phyloP scores from a whole-genome alignment of 2,113 vertebrate species.

The Callipepla californica region DNA sequence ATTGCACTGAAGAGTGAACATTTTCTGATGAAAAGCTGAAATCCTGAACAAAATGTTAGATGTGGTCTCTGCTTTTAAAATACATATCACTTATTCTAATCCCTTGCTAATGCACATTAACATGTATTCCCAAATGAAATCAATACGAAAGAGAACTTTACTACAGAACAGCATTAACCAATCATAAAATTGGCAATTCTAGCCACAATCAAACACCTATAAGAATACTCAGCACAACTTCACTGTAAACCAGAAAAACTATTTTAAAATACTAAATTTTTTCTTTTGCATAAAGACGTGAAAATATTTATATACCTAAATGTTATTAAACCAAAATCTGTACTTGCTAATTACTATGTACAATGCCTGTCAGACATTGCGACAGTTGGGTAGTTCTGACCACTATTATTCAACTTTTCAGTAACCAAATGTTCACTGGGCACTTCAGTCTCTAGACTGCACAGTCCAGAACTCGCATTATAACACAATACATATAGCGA shows the following conservation, averaged over 20 bases:
- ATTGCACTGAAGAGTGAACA: background rate
- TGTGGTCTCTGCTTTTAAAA: background rate
- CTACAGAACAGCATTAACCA: background rate
- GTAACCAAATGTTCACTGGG: background rate
- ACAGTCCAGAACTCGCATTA: background rate
- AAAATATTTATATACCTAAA: background rate
- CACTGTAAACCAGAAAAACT: accelerated
- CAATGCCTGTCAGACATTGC: background rate
- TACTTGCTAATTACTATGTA: background rate
- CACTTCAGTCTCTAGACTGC: background rate
- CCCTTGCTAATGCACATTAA: background rate
- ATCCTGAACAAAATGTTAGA: background rate
- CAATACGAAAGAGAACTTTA: background rate
- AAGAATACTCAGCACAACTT: background rate
- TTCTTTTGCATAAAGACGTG: background rate
- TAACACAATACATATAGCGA: background rate
- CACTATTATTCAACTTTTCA: background rate
- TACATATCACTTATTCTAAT: background rate
- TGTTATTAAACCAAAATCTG: background rate
- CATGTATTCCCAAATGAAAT: background rate
- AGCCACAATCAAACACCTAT: background rate
- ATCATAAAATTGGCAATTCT: background rate
- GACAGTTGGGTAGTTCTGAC: background rate
- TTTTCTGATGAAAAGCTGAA: background rate
- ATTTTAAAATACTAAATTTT: background rate